Base-by-base conservation (phyloP, 2,888 invertebrate genomes). In the Drosophila monieri region DNA sequence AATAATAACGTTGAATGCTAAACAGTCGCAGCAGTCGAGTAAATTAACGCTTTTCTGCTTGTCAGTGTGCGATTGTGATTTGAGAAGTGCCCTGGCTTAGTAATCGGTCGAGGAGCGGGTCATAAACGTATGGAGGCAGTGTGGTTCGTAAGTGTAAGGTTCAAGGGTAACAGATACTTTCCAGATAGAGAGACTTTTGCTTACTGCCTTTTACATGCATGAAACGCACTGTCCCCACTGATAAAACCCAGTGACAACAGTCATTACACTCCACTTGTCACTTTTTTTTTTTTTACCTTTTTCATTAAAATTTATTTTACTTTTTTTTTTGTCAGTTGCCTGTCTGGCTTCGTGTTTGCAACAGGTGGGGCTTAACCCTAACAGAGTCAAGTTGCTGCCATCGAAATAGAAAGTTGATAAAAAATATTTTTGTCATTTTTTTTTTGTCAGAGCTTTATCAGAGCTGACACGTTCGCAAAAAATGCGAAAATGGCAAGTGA, bases 331-430 rank as follows among this genome's bases (percentile, higher is more conserved):
- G 18, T 32, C 32, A 39, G 43, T 39, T 43, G 67, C 67, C 49
- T 51, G 67, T 49, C 47, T 41, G 69, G 47, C 46, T 47, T 39
- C 35, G 10, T 55, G 32, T 69, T 39, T 49, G 77, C 79, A 76
- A 73, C 76, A 78, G 83, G 70, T 83, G 77, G 79, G 52, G 64
- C 58, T 57, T 61, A 43, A 46, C 39, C 67, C 30, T 25, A 66
- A 54, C 67, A 18, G 37, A 66, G 39, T 53, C 35, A 27, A 37
- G 18, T 57, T 41, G 21, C 23, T 27, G 30, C 44, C 21, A 32
- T 61, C 67, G 47, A 85, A 81, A 78, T 73, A 80, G 85, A 80
- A 80, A 80, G 79, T 78, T 78, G 48, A 73, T 73, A 53, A 68
- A 64, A 23, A 30, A 30, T 60, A 60, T 58, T 46, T 61, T 8